Conservation (phyloP, 1,140 invertebrate species). For the Pseudomyrmex cubaensis region DNA sequence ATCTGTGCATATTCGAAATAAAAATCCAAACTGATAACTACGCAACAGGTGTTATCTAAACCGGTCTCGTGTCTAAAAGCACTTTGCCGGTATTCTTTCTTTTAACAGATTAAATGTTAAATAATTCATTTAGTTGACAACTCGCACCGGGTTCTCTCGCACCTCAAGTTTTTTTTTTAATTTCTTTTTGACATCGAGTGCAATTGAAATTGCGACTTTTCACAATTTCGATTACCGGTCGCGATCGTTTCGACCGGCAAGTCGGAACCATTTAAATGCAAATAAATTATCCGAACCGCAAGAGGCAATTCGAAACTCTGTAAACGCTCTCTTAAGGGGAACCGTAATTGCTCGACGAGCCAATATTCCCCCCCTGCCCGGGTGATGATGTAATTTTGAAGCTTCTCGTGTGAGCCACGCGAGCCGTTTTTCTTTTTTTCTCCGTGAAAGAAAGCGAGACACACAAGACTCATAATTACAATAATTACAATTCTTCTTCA, state of each 20-base stretch:
- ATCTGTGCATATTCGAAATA: too few relatives aligned
- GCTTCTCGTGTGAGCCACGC: constrained; percentile 30
- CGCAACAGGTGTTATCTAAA: too few relatives aligned
- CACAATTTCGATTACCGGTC: not conserved
- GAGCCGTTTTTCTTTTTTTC: constrained; percentile 14
- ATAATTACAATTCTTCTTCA: constrained; percentile 61
- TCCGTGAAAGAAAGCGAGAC: constrained; percentile 39
- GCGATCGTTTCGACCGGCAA: not conserved
- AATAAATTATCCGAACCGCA: not conserved
- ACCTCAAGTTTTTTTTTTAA: too few relatives aligned
- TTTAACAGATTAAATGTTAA: too few relatives aligned
- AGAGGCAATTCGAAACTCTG: constrained; percentile 13
- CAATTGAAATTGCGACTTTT: not conserved
- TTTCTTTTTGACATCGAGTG: too few relatives aligned
- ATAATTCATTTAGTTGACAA: too few relatives aligned
- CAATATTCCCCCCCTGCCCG: not conserved
- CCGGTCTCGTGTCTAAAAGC: too few relatives aligned
- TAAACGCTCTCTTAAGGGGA: constrained; percentile 26
- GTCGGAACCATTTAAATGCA: not conserved
- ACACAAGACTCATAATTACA: constrained; percentile 48
- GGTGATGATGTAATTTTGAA: constrained; percentile 27
- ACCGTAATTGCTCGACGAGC: constrained; percentile 27
- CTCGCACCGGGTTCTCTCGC: too few relatives aligned
- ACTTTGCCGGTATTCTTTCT: too few relatives aligned
- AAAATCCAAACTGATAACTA: too few relatives aligned